Conservation (phyloP, 2,888 invertebrate species). For the Sesia bembeciformis region DNA sequence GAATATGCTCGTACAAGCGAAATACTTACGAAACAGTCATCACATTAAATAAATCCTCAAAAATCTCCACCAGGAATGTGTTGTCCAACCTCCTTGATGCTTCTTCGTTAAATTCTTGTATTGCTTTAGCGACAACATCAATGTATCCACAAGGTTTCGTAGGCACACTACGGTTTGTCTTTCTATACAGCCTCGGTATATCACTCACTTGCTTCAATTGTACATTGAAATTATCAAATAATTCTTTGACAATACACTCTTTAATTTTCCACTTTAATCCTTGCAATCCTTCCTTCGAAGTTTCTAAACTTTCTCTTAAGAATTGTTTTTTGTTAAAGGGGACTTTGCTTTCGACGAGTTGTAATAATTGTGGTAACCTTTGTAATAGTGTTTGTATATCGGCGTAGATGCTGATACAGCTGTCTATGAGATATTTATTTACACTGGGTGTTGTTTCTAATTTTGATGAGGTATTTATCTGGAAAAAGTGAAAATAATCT, state of each 20-base stretch:
- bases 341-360: constrained; percentile 36
- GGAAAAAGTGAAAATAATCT: constrained; percentile 18
- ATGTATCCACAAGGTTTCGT: constrained; percentile 87
- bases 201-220: constrained; percentile 90
- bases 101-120: constrained; percentile 73
- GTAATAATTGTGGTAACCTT: constrained; percentile 39
- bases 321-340: constrained; percentile 30
- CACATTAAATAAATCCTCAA: constrained; percentile 56
- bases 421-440: constrained; percentile 47
- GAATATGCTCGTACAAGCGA: neutral
- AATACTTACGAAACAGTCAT: constrained; percentile 74
- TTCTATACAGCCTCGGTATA: constrained; percentile 92
- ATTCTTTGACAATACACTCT: constrained; percentile 53
- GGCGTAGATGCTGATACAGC: constrained; percentile 51
- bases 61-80: constrained; percentile 39
- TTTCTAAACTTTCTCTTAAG: constrained; percentile 34
- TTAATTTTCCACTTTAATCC: constrained; percentile 39
- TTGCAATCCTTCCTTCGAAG: constrained; percentile 34
- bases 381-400: constrained; percentile 40
- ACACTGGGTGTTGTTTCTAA: constrained; percentile 32
- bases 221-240: constrained; percentile 59
- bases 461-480: constrained; percentile 34
- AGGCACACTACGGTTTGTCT: constrained; percentile 92
- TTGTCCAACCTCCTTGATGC: constrained; percentile 50
- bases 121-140: constrained; percentile 76